Base-by-base conservation (phyloP, 2,113 vertebrate species). In the Antennarius striatus region DNA sequence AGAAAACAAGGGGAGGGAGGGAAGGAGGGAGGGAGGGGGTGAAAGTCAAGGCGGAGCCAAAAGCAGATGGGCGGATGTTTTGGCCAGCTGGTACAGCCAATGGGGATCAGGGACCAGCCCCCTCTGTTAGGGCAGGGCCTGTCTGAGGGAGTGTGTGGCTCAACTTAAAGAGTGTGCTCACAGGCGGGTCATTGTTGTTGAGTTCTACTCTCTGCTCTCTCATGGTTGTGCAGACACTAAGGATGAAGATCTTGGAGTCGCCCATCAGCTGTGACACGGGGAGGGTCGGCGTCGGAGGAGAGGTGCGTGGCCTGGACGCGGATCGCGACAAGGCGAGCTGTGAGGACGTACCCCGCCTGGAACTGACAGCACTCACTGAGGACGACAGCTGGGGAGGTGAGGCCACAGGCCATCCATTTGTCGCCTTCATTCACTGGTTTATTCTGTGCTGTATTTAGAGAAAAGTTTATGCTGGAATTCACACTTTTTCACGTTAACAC, bases 221-320 rank as follows among this genome's bases (percentile, higher is more conserved):
- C 74, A 83, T 90, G 89, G 91, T 83, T 54, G 83, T 95, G 79
- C 93, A 96, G 96, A 92, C 87, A 79, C 80, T 93, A 57, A 82
- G 77, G 68, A 98, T 99, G 98, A 98, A 98, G 94, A 99, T 99
- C 83, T 96, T 96, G 92, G 98, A 99, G 84, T 93, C 91, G 74
- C 88, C 93, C 51, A 89, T 88, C 70, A 53, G 88, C 62, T 92
- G 94, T 71, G 96, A 96, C 82, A 73, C 81, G 79, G 85, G 83
- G 63, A 95, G 93, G 77, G 79, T 92, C 55, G 90, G 91, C 75
- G 90, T 74, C 61, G 81, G 75, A 14, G 46, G 54, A 6, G 87
- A 87, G 42, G 80, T 73, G 40, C 82, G 77, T 17, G 69, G 59
- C 52, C 76, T 84, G 0, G 92, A 91, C 88, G 85, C 71, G 86